phyloP scores from a whole-genome alignment of 2,113 vertebrate species.

The Nyctibius bracteatus region DNA sequence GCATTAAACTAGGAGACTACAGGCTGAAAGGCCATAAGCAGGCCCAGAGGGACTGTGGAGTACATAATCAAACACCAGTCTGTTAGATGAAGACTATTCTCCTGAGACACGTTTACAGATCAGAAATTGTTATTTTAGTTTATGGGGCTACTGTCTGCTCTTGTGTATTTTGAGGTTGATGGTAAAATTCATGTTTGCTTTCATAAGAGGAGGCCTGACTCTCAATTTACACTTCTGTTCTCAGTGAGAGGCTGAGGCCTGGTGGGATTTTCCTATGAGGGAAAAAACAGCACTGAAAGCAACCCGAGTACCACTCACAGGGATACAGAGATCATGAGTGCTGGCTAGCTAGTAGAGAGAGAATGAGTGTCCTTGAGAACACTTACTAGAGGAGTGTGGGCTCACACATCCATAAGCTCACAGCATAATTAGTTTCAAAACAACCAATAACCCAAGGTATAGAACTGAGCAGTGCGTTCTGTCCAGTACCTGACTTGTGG shows the following conservation, averaged over 20 bases:
- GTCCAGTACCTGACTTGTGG: slow-evolving; percentile 64
- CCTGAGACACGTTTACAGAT: neutral
- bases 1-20: neutral
- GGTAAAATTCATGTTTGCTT: neutral
- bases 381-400: neutral
- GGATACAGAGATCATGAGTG: neutral
- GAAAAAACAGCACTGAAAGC: neutral
- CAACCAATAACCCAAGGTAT: neutral
- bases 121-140: neutral
- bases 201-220: neutral
- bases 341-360: neutral
- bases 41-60: neutral
- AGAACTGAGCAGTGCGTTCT: no score
- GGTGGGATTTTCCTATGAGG: neutral
- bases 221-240: neutral
- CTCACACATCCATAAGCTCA: neutral
- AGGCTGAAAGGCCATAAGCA: neutral
- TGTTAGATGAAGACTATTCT: neutral
- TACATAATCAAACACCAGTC: neutral
- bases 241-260: neutral
- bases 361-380: neutral
- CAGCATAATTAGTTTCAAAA: neutral
- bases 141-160: neutral
- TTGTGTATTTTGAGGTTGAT: neutral
- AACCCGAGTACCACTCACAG: neutral